Conservation (phyloP, 2,113 vertebrate species). For the Corythornis cristatus region DNA sequence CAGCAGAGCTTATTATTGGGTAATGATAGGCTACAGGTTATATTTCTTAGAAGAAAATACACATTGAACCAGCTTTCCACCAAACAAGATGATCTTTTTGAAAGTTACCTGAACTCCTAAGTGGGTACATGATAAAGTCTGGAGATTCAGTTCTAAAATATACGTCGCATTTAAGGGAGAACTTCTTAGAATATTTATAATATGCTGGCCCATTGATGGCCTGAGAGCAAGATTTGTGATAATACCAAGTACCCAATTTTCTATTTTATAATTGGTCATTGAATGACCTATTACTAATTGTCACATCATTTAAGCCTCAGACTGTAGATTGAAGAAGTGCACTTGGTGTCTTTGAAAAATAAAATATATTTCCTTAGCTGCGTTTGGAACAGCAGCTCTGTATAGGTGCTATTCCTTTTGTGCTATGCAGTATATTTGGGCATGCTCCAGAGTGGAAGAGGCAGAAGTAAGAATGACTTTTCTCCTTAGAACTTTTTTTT, state of each 20-base stretch:
- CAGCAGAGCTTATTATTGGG: neutral
- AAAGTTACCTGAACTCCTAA: neutral
- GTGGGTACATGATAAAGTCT: neutral
- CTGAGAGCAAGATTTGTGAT: neutral
- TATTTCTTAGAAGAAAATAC: neutral
- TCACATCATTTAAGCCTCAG: neutral
- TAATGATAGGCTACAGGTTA: neutral
- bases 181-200: neutral
- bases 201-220: neutral
- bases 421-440: neutral
- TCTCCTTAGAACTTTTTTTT: neutral
- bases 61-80: neutral
- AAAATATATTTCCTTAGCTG: neutral
- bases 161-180: neutral
- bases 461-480: neutral
- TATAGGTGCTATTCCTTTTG: neutral
- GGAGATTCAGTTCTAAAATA: neutral
- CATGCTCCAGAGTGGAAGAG: neutral
- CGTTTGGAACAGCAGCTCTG: neutral
- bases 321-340: neutral
- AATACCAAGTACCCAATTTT: neutral
- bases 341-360: neutral
- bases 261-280: neutral
- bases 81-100: neutral
- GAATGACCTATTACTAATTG: neutral